Percentiles rank a stretch among this genome's conserved stretches.
Evolutionary conservation across 37 sponge, comb jelly and placozoan species (phyloP).

Genomic region (Cliona cf. orientalis): DNA sequence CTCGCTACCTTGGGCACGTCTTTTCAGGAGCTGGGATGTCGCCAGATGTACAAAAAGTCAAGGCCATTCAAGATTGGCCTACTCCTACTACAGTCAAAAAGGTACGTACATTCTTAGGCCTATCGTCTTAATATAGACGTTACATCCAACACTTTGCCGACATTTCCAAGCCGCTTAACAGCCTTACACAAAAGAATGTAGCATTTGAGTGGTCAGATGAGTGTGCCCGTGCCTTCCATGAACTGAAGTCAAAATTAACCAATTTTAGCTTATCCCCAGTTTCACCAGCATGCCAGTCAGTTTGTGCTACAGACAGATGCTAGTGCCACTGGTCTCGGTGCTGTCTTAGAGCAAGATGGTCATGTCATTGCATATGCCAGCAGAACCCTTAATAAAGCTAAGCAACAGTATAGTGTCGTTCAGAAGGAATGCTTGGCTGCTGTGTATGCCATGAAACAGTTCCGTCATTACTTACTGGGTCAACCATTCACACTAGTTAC

Average conservation of each 20-base stretch:
- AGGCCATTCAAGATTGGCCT: conserved; percentile 56
- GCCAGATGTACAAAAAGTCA: conserved; percentile 51
- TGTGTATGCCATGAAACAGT: conserved; percentile 56
- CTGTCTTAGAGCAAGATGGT: conserved; percentile 61
- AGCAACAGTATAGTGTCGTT: conserved; percentile 36
- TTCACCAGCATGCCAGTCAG: conserved; percentile 20
- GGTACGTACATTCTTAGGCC: conserved; percentile 57
- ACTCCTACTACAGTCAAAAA: conserved; percentile 25
- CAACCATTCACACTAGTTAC: conserved; percentile 33
- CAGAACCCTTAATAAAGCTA: conserved; percentile 1
- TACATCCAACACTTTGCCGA: conserved; percentile 63
- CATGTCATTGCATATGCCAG: conserved; percentile 46
- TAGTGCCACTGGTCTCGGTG: conserved; percentile 57
- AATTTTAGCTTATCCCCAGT: conserved; percentile 51
- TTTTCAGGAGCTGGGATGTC: conserved; percentile 46
- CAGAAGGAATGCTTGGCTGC: conserved; percentile 60
- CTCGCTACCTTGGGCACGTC: conserved; percentile 50
- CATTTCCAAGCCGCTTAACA: conserved; percentile 55
- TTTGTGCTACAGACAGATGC: conserved; percentile 78
- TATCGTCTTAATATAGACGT: conserved; percentile 61
- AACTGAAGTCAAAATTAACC: conserved; percentile 53
- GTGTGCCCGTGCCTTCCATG: conserved; percentile 28
- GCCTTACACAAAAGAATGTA: conserved; percentile 45
- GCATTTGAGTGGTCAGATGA: conserved; percentile 32
- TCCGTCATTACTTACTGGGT: conserved; percentile 60